Evolutionary conservation across 2,888 invertebrate genomes (phyloP), one percentile per base, ranked within the genome.

Genomic region (Cryptops parisi): DNA sequence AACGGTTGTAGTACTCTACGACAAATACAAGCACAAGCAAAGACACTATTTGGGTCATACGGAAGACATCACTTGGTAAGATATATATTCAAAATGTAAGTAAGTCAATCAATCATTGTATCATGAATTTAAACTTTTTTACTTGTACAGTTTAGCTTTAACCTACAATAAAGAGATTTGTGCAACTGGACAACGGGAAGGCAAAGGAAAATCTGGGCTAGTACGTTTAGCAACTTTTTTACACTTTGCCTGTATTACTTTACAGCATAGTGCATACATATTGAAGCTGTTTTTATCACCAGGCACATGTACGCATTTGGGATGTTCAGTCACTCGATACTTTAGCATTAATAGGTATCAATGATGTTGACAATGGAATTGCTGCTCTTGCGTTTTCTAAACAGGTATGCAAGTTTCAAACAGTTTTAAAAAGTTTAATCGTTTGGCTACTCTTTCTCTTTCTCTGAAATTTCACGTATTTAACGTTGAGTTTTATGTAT

Each of bases 11-110:
- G 80, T 93, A 25, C 77, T 93, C 70, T 85, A 83, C 65, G 87
- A 91, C 67, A 76, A 85, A 46, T 84, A 84, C 57, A 84, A 85
- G 66, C 87, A 89, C 64, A 76, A 82, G 0, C 93, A 93, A 72
- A 74, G 90, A 58, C 90, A 91, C 67, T 93, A 93, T 64, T 80
- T 76, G 12, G 90, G 88, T 4, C 93, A 93, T 65, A 91, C 87
- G 0, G 90, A 91, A 68, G 91, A 93, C 62, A 88, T 93, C 61
- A 86, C 88, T 69, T 89, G 87, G 90, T 90, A 59, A 56, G 61
- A 44, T 23, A 4, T 17, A 5, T 38, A 26, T 15, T 33, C 15
- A 15, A 33, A 33, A 33, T 9, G 33, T 9, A 9, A 33, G 15
- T 9, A 33, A 33, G 33, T 9, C 6, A 33, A 33, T 9, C 6